Evolutionary conservation across 2,113 vertebrate genomes (phyloP).

Genomic region (Phoxinus phoxinus): DNA sequence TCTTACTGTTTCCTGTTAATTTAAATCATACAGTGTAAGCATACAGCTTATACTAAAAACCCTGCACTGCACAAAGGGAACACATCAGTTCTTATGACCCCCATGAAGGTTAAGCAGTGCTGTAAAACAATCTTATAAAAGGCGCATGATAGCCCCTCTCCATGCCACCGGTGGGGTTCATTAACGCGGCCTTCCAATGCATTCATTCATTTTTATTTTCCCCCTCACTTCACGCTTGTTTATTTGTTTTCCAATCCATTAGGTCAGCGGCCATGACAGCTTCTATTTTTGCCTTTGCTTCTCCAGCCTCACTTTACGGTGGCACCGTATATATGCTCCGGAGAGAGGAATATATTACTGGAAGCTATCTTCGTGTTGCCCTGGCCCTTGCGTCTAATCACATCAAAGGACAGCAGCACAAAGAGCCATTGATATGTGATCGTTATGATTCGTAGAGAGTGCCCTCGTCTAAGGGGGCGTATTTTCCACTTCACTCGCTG

Average conservation of each 20-base stretch:
- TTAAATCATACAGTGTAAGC: background rate
- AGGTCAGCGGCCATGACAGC: conserved; percentile 57
- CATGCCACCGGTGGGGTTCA: conserved; percentile 64
- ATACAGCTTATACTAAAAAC: conserved; percentile 16
- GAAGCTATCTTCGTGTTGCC: conserved; percentile 25
- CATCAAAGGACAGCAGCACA: conserved; percentile 44
- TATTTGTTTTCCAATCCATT: conserved; percentile 72
- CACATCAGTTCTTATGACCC: conserved; percentile 56
- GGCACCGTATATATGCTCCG: background rate
- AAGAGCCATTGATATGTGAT: conserved; percentile 39
- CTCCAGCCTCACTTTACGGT: background rate
- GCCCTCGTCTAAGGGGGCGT: conserved; percentile 6
- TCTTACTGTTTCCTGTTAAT: background rate
- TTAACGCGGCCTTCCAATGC: conserved; percentile 66
- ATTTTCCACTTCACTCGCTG: conserved; percentile 36
- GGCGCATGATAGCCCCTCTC: conserved; percentile 31
- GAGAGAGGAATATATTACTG: conserved; percentile 26
- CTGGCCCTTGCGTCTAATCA: conserved; percentile 35
- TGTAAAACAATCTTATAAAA: conserved; percentile 70
- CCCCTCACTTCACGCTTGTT: conserved; percentile 63
- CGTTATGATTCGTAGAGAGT: conserved; percentile 43
- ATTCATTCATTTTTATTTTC: conserved; percentile 69
- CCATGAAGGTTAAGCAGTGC: conserved; percentile 60
- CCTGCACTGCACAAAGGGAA: conserved; percentile 9
- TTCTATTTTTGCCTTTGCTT: conserved; percentile 52